phyloP scores from a whole-genome alignment of 2,113 vertebrate genomes.

The Ochotona curzoniae region DNA sequence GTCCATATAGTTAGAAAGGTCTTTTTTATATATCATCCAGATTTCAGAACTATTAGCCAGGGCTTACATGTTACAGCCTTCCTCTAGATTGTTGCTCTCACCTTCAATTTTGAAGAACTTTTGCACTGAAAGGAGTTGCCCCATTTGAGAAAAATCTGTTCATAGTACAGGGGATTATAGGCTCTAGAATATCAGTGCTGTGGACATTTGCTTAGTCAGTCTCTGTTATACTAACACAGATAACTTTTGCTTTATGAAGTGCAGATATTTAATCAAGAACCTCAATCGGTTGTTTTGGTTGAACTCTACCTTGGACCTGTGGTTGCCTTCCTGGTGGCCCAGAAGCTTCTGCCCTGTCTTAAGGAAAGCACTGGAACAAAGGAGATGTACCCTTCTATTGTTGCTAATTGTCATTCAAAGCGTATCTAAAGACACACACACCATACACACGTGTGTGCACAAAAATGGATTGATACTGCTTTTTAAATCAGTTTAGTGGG shows the following conservation, averaged over 20 bases:
- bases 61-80: not conserved
- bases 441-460: not conserved
- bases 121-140: not conserved
- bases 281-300: not conserved
- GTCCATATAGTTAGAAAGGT: not conserved
- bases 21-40: not conserved
- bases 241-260: not conserved
- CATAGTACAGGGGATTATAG: not conserved
- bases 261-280: not conserved
- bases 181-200: not conserved
- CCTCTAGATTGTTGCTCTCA: not conserved
- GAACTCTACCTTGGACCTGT: not conserved
- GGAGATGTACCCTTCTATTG: not conserved
- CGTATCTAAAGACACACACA: not conserved
- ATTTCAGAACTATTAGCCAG: not conserved
- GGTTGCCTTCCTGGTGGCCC: not conserved
- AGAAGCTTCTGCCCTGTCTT: not conserved
- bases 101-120: not conserved
- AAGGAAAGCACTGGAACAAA: not conserved
- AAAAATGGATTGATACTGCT: not conserved
- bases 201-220: not conserved
- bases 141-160: not conserved
- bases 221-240: not conserved
- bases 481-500: slow-evolving; percentile 8
- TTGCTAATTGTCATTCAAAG: not conserved